phyloP scores from a whole-genome alignment of 2,113 vertebrate genomes.

The Heterotis niloticus region DNA sequence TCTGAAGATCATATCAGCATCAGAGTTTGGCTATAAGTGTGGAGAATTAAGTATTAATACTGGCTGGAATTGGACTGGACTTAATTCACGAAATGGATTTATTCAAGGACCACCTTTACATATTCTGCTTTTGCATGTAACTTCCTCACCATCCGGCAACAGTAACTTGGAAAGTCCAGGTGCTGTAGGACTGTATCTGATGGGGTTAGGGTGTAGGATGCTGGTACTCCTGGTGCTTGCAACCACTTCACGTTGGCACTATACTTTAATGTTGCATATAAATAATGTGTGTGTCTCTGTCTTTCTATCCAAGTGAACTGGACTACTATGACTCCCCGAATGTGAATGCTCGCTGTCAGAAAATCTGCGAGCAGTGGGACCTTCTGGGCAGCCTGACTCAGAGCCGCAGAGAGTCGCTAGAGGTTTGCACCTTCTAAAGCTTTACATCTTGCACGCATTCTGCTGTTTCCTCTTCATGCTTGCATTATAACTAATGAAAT shows the following conservation, averaged over 20 bases:
- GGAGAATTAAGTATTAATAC: neutral
- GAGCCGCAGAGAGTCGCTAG: conserved; percentile 78
- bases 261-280: too few relatives aligned
- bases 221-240: too few relatives aligned
- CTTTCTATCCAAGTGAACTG: conserved; percentile 68
- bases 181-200: too few relatives aligned
- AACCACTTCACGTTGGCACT: too few relatives aligned
- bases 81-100: neutral
- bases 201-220: too few relatives aligned
- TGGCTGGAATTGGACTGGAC: too few relatives aligned
- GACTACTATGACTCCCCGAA: conserved; percentile 89
- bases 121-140: too few relatives aligned
- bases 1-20: neutral
- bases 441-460: neutral
- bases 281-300: too few relatives aligned
- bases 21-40: neutral
- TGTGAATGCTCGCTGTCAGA: conserved; percentile 88
- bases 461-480: neutral
- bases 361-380: conserved; percentile 94
- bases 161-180: too few relatives aligned
- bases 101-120: too few relatives aligned
- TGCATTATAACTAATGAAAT: neutral
- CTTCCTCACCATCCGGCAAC: too few relatives aligned
- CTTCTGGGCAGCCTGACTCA: conserved; percentile 79
- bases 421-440: conserved; percentile 59